Evolutionary conservation across 2,888 invertebrate genomes (phyloP).

Genomic region (Notocelia uddmanniana): DNA sequence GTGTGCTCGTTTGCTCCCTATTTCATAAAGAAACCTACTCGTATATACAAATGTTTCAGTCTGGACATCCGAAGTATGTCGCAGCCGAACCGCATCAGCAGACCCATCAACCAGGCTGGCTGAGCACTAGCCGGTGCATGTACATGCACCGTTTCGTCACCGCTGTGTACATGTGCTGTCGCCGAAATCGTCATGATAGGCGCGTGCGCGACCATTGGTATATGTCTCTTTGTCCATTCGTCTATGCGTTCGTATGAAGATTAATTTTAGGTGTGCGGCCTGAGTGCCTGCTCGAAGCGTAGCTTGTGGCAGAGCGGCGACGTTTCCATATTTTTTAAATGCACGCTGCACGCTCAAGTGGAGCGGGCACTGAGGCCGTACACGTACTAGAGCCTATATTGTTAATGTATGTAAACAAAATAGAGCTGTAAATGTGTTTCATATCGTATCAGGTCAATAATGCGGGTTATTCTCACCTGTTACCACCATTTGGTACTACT

Average conservation of each 20-base stretch:
- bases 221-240: background rate
- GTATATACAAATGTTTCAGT: no score
- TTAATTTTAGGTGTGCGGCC: background rate
- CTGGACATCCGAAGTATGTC: conserved; percentile 89
- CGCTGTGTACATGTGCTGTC: background rate
- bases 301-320: no score
- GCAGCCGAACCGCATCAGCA: conserved; percentile 89
- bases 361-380: background rate
- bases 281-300: no score
- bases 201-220: background rate
- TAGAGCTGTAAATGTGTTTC: background rate
- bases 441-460: background rate
- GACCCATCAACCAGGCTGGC: conserved; percentile 76
- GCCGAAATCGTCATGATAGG: background rate
- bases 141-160: no score
- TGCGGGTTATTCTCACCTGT: background rate
- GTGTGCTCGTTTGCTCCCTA: no score
- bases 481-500: no score
- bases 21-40: no score
- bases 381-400: background rate
- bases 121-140: conserved; percentile 50
- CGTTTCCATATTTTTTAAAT: no score
- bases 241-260: background rate
- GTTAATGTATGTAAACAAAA: background rate
- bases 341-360: no score